A percentile compares a stretch with the other conserved stretches of the same genome.
These are phyloP conservation scores for Cyphomyrus plagiostoma DNA, from an alignment of 2,113 vertebrate species.

Conservation along the genomic window DNA sequence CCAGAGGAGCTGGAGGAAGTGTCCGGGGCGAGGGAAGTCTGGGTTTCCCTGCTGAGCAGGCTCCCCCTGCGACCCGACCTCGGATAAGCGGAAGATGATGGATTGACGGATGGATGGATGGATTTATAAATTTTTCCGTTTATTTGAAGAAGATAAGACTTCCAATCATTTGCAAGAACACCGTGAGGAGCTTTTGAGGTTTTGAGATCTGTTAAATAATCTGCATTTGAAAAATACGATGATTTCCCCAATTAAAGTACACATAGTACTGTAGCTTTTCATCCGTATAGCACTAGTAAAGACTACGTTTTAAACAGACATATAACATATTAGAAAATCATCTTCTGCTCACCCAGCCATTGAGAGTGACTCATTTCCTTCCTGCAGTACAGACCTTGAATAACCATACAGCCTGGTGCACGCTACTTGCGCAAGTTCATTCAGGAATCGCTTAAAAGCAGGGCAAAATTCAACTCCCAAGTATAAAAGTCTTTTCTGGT, in stretches of 20 bases:
- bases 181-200: background rate
- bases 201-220: background rate
- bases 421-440: background rate
- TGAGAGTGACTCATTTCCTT: slow-evolving; percentile 7
- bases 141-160: background rate
- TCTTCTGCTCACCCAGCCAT: background rate
- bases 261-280: background rate
- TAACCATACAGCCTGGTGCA: background rate
- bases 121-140: background rate
- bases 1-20: too few relatives aligned
- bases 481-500: background rate
- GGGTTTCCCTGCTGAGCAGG: too few relatives aligned
- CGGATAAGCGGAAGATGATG: too few relatives aligned
- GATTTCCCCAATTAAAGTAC: background rate
- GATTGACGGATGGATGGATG: too few relatives aligned
- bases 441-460: background rate
- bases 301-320: background rate
- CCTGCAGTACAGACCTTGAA: background rate
- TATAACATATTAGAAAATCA: background rate
- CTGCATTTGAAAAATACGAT: background rate
- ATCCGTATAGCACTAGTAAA: background rate
- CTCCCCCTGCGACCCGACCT: too few relatives aligned
- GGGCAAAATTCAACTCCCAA: background rate
- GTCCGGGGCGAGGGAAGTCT: too few relatives aligned
- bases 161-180: background rate